Evolutionary conservation across 2,797 vertebrate species (phyloP).

Genomic region (Lepilemur ruficaudatus): DNA sequence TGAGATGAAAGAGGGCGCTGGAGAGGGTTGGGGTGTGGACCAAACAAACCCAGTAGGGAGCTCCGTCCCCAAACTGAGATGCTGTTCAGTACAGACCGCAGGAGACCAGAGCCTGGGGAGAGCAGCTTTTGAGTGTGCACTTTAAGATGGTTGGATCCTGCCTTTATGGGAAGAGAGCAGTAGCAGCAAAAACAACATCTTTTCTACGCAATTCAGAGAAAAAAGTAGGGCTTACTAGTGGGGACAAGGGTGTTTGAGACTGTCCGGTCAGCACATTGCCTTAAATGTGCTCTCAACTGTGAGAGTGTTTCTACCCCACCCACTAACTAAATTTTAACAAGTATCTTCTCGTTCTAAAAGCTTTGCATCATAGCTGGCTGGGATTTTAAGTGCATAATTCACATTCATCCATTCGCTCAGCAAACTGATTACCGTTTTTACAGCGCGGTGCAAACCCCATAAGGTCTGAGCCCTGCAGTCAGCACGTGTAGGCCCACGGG

Average conservation of each 20-base stretch:
- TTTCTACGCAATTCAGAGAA: not conserved
- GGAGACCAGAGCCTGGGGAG: not conserved
- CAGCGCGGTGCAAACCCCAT: not conserved
- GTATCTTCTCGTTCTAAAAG: not conserved
- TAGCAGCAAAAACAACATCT: not conserved
- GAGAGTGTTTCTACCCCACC: not conserved
- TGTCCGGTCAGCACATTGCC: no score
- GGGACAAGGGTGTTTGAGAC: not conserved
- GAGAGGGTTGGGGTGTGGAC: not conserved
- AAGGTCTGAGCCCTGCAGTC: not conserved
- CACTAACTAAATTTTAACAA: not conserved
- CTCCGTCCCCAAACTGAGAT: not conserved
- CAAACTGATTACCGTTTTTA: not conserved
- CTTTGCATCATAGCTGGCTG: not conserved
- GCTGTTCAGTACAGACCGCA: not conserved
- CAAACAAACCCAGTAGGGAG: not conserved
- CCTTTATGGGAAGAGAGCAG: not conserved
- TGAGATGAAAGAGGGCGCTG: not conserved
- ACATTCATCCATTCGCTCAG: not conserved
- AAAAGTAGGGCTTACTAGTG: not conserved
- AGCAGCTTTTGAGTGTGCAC: not conserved
- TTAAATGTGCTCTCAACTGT: not conserved
- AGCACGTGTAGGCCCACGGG: not conserved
- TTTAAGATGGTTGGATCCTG: rapidly evolving
- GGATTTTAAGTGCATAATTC: not conserved